Evolutionary conservation across 2,113 vertebrate genomes (phyloP).

Genomic region (Melanostigma gelatinosum): DNA sequence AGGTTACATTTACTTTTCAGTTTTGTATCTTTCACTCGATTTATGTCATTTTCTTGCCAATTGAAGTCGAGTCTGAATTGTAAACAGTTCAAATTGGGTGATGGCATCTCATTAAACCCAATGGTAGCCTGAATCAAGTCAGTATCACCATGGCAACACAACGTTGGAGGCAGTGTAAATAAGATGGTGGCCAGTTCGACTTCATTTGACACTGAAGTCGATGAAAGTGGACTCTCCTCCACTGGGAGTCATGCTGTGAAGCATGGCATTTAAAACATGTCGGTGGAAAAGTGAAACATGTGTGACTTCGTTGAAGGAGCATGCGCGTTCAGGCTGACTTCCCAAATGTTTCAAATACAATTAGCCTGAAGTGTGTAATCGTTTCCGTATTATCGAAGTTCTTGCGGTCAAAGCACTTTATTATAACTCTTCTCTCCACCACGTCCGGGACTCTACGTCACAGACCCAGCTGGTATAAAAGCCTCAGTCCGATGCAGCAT

Average conservation of each 20-base stretch:
- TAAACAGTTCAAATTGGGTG: rapidly evolving
- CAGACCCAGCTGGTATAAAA: slow-evolving; percentile 73
- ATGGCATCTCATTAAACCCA: not conserved
- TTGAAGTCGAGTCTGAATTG: not conserved
- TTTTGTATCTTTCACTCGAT: not conserved
- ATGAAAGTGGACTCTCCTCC: not conserved
- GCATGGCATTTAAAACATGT: not conserved
- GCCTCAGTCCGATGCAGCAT: slow-evolving; percentile 47
- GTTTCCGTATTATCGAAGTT: not conserved
- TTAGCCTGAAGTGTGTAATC: not conserved
- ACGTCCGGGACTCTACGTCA: slow-evolving; percentile 49
- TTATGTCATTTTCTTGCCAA: not conserved
- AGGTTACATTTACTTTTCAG: slow-evolving; percentile 27
- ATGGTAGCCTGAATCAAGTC: not conserved
- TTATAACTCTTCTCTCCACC: not conserved
- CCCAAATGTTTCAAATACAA: not conserved
- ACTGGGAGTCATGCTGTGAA: not conserved
- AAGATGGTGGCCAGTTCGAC: too few species aligned
- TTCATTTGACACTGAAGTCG: not conserved
- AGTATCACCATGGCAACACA: slow-evolving; percentile 30
- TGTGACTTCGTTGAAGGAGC: not conserved
- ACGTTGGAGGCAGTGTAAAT: not conserved
- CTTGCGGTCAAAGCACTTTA: not conserved
- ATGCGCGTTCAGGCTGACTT: not conserved
- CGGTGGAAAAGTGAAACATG: not conserved